These are phyloP conservation scores for Anadara kagoshimensis DNA, from an alignment of 1,140 invertebrate species.

Conservation along the genomic window DNA sequence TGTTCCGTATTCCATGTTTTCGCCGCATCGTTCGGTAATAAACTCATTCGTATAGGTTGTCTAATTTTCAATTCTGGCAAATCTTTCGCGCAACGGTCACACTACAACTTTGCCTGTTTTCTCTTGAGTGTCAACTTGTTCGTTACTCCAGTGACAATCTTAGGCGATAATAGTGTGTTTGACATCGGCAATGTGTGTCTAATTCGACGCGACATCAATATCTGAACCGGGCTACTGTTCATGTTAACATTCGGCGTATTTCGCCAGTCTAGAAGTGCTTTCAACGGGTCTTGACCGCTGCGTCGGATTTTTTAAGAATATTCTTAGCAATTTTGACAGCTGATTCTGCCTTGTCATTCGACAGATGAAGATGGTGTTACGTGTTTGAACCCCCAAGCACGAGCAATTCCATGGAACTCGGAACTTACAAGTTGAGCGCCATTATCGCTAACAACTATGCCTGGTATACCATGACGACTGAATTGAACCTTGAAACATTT, in stretches of 20 bases:
- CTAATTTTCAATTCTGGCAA: conserved; percentile 11
- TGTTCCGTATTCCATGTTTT: too few species aligned
- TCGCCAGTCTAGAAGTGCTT: conserved; percentile 32
- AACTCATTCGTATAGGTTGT: background rate
- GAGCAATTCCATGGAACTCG: conserved; percentile 9
- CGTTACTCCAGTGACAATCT: background rate
- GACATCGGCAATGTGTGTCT: conserved; percentile 4
- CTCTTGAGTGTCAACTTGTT: background rate
- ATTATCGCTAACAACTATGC: conserved; percentile 8
- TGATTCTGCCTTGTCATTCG: conserved; percentile 27
- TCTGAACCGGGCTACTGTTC: conserved; percentile 6
- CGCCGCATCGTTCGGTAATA: too few species aligned
- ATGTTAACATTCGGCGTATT: conserved; percentile 33
- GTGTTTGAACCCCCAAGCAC: conserved; percentile 11
- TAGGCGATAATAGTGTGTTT: background rate
- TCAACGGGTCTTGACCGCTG: conserved; percentile 23
- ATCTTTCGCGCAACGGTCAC: conserved; percentile 1
- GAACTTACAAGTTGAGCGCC: background rate
- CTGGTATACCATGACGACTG: conserved; percentile 19
- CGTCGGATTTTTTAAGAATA: background rate
- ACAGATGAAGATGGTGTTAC: conserved; percentile 15
- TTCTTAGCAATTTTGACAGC: too few species aligned
- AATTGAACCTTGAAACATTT: conserved; percentile 12
- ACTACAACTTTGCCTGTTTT: conserved; percentile 1
- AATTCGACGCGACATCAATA: conserved; percentile 21